These are phyloP conservation scores for Myotis brandtii DNA, from an alignment of 2,113 vertebrate species.

Conservation along the genomic window DNA sequence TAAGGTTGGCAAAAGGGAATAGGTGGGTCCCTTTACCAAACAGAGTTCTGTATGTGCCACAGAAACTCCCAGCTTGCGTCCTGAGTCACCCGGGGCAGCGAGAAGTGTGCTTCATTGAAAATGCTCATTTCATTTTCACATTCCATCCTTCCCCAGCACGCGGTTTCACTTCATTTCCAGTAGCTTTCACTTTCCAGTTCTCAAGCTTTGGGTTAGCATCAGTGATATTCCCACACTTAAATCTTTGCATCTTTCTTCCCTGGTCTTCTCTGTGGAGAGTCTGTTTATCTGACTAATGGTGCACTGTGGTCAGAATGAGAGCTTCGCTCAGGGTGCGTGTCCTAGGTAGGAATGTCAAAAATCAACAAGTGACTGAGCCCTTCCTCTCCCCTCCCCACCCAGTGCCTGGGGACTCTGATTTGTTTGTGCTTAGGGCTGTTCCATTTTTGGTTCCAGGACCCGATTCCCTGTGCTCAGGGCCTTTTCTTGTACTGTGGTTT, in stretches of 20 bases:
- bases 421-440: conserved; percentile 18
- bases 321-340: background rate
- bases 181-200: conserved; percentile 70
- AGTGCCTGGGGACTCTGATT: background rate
- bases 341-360: conserved; percentile 52
- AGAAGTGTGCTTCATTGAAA: background rate
- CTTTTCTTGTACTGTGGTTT: background rate
- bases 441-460: background rate
- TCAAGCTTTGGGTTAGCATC: background rate
- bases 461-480: background rate
- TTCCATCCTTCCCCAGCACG: conserved; percentile 43
- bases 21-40: background rate
- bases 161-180: conserved; percentile 40
- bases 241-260: conserved; percentile 25
- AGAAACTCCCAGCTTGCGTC: conserved; percentile 39
- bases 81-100: background rate
- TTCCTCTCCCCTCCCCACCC: background rate
- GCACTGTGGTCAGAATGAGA: background rate
- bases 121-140: conserved; percentile 55
- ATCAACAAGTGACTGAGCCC: background rate
- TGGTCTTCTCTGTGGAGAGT: background rate
- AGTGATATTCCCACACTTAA: background rate
- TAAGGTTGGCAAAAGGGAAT: background rate
- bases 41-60: conserved; percentile 5
- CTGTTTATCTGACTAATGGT: conserved; percentile 26